Conservation (phyloP, 2,888 invertebrate genomes). For the Tolmerus cingulatus region DNA sequence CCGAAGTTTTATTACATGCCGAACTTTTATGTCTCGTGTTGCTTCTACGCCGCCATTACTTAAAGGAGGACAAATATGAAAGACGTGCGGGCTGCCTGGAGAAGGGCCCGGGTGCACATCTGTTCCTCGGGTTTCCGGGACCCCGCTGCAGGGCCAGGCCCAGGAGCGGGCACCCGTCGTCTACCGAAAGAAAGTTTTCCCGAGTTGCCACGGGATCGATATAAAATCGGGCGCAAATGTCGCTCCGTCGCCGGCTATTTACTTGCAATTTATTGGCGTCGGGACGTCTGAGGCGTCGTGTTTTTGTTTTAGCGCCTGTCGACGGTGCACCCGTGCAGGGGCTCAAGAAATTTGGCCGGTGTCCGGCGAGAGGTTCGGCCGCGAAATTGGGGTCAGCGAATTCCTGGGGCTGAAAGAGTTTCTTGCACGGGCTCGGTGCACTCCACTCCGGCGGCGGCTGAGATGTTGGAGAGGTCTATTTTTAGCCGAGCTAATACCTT, state of each 20-base stretch:
- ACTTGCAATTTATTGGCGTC: neutral
- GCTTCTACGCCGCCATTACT: neutral
- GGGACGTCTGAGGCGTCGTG: neutral
- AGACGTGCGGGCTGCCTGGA: neutral
- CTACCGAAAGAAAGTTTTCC: neutral
- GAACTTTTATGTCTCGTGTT: neutral
- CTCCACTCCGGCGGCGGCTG: neutral
- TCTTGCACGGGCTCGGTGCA: slow-evolving; percentile 12
- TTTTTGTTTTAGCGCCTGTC: neutral
- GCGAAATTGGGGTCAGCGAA: slow-evolving; percentile 30
- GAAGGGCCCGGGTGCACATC: neutral
- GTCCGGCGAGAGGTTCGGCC: neutral
- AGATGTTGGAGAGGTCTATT: neutral
- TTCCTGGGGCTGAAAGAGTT: slow-evolving; percentile 9
- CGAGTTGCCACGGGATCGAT: neutral
- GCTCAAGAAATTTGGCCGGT: neutral
- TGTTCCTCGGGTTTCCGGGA: neutral
- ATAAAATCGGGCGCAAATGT: neutral
- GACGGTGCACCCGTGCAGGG: neutral
- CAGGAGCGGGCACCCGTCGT: neutral
- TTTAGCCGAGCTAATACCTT: neutral
- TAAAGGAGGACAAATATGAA: neutral
- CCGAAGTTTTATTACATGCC: neutral
- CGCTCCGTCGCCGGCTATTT: neutral
- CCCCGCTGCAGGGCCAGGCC: neutral